These are phyloP conservation scores for Meteorus colon DNA, from an alignment of 2,888 invertebrate genomes.

Conservation along the genomic window DNA sequence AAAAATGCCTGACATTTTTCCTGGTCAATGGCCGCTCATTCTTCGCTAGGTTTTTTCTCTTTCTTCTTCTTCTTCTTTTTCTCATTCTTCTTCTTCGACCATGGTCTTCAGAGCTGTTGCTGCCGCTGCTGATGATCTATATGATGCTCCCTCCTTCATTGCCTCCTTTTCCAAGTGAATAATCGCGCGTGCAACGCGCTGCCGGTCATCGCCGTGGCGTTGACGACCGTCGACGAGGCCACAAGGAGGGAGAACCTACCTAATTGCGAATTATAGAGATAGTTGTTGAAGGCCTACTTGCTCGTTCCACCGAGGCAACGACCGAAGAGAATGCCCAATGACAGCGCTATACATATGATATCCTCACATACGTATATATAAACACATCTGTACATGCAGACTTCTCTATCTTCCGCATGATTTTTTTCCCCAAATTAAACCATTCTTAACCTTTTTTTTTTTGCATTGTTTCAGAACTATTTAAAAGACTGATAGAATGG, in stretches of 20 bases:
- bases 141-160: slow-evolving; percentile 13
- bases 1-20: slow-evolving; percentile 57
- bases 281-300: slow-evolving; percentile 31
- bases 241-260: slow-evolving; percentile 32
- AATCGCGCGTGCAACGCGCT: slow-evolving; percentile 37
- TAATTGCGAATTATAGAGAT: slow-evolving; percentile 47
- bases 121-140: neutral
- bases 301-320: slow-evolving; percentile 41
- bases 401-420: slow-evolving; percentile 16
- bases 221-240: slow-evolving; percentile 40
- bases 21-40: slow-evolving; percentile 61
- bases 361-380: neutral
- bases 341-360: neutral
- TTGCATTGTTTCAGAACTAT: slow-evolving; percentile 64
- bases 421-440: slow-evolving; percentile 5
- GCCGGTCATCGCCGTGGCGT: slow-evolving; percentile 37
- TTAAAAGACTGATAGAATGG: slow-evolving; percentile 64
- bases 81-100: slow-evolving; percentile 28
- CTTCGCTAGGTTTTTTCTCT: neutral
- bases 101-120: neutral
- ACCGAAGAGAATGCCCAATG: slow-evolving; percentile 32
- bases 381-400: slow-evolving; percentile 13
- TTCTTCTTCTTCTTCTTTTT: slow-evolving; percentile 17
- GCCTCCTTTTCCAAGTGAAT: slow-evolving; percentile 34
- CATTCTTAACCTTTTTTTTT: slow-evolving; percentile 6